Percentiles rank a stretch among this genome's conserved stretches.
Conservation (phyloP, 2,797 vertebrate species). For the Galaxias olidus region DNA sequence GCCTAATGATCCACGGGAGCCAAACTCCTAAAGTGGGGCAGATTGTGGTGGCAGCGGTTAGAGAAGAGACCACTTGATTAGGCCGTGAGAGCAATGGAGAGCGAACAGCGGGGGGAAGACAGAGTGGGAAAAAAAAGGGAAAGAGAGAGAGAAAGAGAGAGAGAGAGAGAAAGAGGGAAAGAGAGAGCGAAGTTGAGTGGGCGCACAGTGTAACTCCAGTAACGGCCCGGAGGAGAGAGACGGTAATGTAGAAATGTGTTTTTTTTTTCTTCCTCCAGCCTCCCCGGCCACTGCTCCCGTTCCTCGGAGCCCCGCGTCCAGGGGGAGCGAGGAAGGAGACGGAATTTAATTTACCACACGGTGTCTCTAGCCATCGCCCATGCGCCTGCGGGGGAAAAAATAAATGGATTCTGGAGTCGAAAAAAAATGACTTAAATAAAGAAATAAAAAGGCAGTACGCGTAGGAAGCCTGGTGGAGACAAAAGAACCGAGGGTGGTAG, state of each 20-base stretch:
- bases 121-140: not conserved
- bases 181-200: no score
- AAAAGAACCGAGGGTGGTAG: slow-evolving; percentile 64
- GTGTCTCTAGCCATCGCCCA: slow-evolving; percentile 58
- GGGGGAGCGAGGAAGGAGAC: slow-evolving; percentile 52
- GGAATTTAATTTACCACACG: slow-evolving; percentile 69
- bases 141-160: slow-evolving; percentile 30
- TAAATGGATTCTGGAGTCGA: slow-evolving; percentile 70
- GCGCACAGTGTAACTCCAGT: slow-evolving; percentile 57
- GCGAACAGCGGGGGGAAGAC: slow-evolving; percentile 24
- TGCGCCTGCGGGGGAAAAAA: slow-evolving; percentile 55
- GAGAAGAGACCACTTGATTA: slow-evolving; percentile 60
- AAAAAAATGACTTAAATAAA: slow-evolving; percentile 67
- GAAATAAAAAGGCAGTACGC: slow-evolving; percentile 58
- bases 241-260: slow-evolving; percentile 67
- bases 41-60: slow-evolving; percentile 57
- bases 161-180: not conserved
- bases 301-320: slow-evolving; percentile 52
- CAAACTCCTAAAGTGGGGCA: slow-evolving; percentile 77
- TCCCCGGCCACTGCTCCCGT: slow-evolving; percentile 44
- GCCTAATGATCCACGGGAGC: slow-evolving; percentile 74
- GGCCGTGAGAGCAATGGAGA: slow-evolving; percentile 24
- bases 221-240: slow-evolving; percentile 60
- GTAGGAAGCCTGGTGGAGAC: slow-evolving; percentile 53
- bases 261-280: slow-evolving; percentile 46